These are phyloP conservation scores for Ophiothrix spiculata DNA, from an alignment of 35 echinoderm and acorn worm genomes.

Conservation along the genomic window DNA sequence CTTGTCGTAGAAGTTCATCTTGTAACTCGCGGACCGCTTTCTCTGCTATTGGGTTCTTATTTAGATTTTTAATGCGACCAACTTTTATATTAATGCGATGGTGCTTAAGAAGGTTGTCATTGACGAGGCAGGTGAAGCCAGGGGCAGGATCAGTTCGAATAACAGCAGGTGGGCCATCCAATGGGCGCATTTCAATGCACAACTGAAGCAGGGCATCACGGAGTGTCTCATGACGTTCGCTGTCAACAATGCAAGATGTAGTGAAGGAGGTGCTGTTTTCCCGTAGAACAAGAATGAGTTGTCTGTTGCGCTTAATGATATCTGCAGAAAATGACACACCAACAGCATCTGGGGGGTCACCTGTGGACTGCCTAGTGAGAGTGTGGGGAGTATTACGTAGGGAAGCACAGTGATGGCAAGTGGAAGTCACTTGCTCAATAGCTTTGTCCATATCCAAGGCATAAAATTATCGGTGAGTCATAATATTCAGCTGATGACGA, in stretches of 20 bases:
- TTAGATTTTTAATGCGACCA: conserved; percentile 51
- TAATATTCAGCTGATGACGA: conserved; percentile 33
- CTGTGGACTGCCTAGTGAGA: not conserved
- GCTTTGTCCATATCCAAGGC: conserved; percentile 47
- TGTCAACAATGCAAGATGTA: conserved; percentile 21
- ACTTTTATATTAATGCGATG: conserved; percentile 48
- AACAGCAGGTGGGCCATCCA: conserved; percentile 63
- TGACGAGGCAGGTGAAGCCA: conserved; percentile 16
- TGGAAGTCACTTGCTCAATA: conserved; percentile 16
- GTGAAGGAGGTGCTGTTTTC: conserved; percentile 59
- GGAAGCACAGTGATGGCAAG: conserved; percentile 55
- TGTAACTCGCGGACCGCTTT: conserved; percentile 61
- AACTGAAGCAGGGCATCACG: conserved; percentile 42
- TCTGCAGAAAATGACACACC: conserved; percentile 46
- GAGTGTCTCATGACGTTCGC: conserved; percentile 40
- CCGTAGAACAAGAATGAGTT: conserved; percentile 44
- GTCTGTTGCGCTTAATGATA: conserved; percentile 44
- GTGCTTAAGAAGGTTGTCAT: conserved; percentile 18
- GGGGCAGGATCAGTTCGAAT: conserved; percentile 58
- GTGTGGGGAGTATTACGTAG: conserved; percentile 17
- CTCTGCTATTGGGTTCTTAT: conserved; percentile 66
- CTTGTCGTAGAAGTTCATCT: conserved; percentile 38
- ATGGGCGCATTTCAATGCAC: conserved; percentile 26
- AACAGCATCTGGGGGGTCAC: conserved; percentile 29
- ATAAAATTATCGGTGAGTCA: conserved; percentile 42